Evolutionary conservation across 2,113 vertebrate species (phyloP).

Genomic region (Eclectus roratus): DNA sequence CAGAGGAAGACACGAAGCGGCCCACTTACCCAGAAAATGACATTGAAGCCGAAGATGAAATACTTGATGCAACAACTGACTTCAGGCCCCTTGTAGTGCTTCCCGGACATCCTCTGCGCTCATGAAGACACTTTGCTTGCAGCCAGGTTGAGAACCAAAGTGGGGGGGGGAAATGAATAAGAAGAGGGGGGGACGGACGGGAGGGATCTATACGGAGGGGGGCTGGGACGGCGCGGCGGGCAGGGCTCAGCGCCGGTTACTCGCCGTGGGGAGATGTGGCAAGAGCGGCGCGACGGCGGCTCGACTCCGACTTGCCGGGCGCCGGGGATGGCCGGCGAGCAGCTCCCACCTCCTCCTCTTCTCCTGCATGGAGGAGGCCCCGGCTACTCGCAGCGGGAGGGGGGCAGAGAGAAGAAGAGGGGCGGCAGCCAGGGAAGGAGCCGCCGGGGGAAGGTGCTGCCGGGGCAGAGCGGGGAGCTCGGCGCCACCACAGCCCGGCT

Average conservation of each 20-base stretch:
- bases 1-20: neutral
- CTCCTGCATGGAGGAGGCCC: constrained; percentile 40
- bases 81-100: constrained; percentile 98
- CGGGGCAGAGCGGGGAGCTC: neutral
- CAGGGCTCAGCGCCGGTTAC: neutral
- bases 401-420: neutral
- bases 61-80: constrained; percentile 99
- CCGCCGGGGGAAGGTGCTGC: neutral
- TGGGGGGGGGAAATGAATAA: neutral
- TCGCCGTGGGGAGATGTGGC: neutral
- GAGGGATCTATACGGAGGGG: too few species aligned
- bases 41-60: constrained; percentile 98
- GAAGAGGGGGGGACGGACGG: neutral
- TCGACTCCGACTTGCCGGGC: neutral
- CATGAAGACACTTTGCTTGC: constrained; percentile 70
- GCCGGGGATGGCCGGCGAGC: constrained; percentile 24
- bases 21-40: constrained; percentile 97
- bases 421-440: neutral
- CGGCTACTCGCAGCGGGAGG: neutral
- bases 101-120: constrained; percentile 90
- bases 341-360: constrained; percentile 39
- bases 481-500: neutral
- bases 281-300: neutral
- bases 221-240: neutral
- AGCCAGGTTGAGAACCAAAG: constrained; percentile 16